Evolutionary conservation across 1,140 invertebrate species (phyloP), one percentile per base, ranked within the genome.

Genomic region (Scylla paramamosain): DNA sequence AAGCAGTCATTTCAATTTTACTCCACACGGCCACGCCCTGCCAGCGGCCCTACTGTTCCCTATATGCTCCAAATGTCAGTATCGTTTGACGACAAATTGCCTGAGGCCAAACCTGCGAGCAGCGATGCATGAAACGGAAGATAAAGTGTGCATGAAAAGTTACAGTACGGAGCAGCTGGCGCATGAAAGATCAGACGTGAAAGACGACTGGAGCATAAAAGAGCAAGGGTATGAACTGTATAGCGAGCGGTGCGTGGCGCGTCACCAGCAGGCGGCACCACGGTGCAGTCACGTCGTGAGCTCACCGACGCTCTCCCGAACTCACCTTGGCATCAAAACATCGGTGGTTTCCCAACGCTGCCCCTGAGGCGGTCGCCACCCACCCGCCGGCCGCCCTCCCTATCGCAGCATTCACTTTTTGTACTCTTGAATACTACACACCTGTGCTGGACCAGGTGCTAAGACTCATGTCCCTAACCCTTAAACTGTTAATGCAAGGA

Each of bases 291-390:
- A 77, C 67, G 67, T 77, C 67, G 67, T 77, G 67, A 77, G 8
- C 67, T 20, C 67, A 25, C 1, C 67, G 12, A n/a, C 67, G 16
- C 67, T n/a, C 67, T 7, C 16, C 16, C 67, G 52, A 59, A 59
- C 25, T 77, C 67, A 77, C 67, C 67, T 77, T 77, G 67, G 25
- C 67, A 77, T 77, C 67, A 77, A 77, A 77, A 77, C 67, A 77
- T 20, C 67, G 20, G n/a, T 20, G 4, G 6, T 77, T 77, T 77
- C 67, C 16, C 67, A 77, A 77, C 25, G 67, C 10, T 77, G n/a
- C 67, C 67, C 67, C 67, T 25, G n/a, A 77, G 67, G 67, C 67
- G 20, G 67, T 20, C 67, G 25, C 20, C 16, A 77, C 67, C 20
- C 67, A 77, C 67, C 67, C 20, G 67, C 67, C 25, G 67, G 6